Evolutionary conservation across 2,113 vertebrate species (phyloP).

Genomic region (Silurus glanis): DNA sequence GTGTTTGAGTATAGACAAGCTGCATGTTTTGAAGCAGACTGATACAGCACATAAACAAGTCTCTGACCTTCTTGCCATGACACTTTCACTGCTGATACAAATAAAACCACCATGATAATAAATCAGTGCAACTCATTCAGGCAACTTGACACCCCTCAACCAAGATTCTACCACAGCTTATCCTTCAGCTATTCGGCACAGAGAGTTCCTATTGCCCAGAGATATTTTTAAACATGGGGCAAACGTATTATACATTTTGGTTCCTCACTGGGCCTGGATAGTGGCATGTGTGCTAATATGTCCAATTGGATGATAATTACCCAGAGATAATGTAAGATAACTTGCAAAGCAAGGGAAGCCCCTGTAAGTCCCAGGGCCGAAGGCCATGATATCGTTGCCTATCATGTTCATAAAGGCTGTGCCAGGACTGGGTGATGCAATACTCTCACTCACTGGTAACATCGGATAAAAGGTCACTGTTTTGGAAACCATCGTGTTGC

Average conservation of each 20-base stretch:
- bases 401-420: constrained; percentile 59
- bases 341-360: constrained; percentile 55
- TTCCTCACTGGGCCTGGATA: constrained; percentile 60
- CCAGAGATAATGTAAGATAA: constrained; percentile 72
- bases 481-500: not conserved
- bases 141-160: constrained; percentile 61
- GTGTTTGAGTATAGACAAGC: constrained; percentile 34
- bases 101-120: constrained; percentile 63
- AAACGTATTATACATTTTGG: constrained; percentile 16
- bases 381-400: constrained; percentile 12
- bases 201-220: constrained; percentile 22
- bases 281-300: constrained; percentile 67
- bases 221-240: constrained; percentile 56
- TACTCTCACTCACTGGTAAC: constrained; percentile 37
- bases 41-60: constrained; percentile 36
- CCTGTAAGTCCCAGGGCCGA: constrained; percentile 42
- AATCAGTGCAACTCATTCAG: constrained; percentile 70
- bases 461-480: constrained; percentile 23
- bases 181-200: constrained; percentile 51
- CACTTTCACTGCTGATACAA: constrained; percentile 68
- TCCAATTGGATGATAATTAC: constrained; percentile 72
- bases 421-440: constrained; percentile 64
- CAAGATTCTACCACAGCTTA: constrained; percentile 52
- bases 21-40: constrained; percentile 36
- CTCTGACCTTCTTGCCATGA: constrained; percentile 67